Conservation (phyloP, 2,888 invertebrate species). For the Panopea generosa region DNA sequence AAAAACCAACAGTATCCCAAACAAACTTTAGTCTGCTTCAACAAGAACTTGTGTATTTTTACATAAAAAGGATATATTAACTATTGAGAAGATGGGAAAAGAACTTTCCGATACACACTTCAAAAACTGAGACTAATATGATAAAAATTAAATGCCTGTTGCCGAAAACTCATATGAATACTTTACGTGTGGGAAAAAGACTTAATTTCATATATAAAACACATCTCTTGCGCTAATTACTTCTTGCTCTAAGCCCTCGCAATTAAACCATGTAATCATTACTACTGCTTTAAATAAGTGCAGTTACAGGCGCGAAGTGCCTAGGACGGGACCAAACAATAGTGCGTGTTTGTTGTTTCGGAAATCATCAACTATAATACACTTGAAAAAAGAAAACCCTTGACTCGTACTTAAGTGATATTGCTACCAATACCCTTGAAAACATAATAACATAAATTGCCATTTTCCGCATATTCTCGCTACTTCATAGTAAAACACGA, state of each 20-base stretch:
- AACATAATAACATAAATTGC: conserved; percentile 53
- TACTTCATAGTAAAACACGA: conserved; percentile 17
- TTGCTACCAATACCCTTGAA: conserved; percentile 35
- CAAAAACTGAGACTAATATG: too few species aligned
- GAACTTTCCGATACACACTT: too few species aligned
- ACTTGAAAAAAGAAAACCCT: conserved; percentile 51
- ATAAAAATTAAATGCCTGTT: too few species aligned
- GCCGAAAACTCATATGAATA: too few species aligned
- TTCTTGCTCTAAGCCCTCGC: conserved; percentile 9
- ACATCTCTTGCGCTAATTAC: conserved; percentile 24
- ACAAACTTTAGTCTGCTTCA: too few species aligned
- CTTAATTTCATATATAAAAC: conserved; percentile 18
- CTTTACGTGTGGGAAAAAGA: conserved; percentile 12
- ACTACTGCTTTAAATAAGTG: conserved; percentile 43
- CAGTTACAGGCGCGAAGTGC: conserved; percentile 54
- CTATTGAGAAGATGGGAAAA: too few species aligned
- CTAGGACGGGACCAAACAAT: conserved; percentile 28
- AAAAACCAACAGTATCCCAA: too few species aligned
- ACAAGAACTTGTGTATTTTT: too few species aligned
- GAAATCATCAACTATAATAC: conserved; percentile 50
- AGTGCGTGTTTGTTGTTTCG: conserved; percentile 48
- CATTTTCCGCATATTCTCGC: conserved; percentile 45
- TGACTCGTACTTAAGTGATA: conserved; percentile 57
- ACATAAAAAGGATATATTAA: too few species aligned
- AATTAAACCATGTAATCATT: conserved; percentile 19